Evolutionary conservation across 2,113 vertebrate genomes (phyloP).

Genomic region (Dolichallabes microphthalmus): DNA sequence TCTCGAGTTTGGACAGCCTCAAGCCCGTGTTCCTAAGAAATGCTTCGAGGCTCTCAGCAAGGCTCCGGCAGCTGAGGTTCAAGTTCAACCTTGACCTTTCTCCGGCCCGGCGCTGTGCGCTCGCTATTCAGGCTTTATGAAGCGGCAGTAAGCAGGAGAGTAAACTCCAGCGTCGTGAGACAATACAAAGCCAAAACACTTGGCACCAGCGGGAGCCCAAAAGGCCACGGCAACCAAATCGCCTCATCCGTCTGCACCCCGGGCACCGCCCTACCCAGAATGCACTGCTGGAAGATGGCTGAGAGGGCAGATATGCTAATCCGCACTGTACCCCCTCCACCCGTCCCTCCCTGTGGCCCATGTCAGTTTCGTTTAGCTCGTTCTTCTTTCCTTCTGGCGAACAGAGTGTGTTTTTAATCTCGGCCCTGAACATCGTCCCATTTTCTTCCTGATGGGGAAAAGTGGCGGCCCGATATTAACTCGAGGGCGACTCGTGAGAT

Average conservation of each 20-base stretch:
- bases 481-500: too few relatives aligned
- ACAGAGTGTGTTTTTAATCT: slow-evolving; percentile 31
- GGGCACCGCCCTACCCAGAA: slow-evolving; percentile 61
- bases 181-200: slow-evolving; percentile 58
- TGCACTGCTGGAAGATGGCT: slow-evolving; percentile 56
- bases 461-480: slow-evolving; percentile 50
- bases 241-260: slow-evolving; percentile 55
- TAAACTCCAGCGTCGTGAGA: slow-evolving; percentile 65
- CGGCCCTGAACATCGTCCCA: slow-evolving; percentile 17
- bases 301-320: slow-evolving; percentile 65
- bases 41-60: slow-evolving; percentile 24
- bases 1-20: not conserved
- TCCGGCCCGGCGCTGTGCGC: slow-evolving; percentile 65
- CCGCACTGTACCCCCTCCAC: slow-evolving; percentile 53
- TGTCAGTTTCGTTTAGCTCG: slow-evolving; percentile 59
- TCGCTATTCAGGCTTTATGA: slow-evolving; percentile 70
- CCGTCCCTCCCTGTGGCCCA: slow-evolving; percentile 34
- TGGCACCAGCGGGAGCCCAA: slow-evolving; percentile 59
- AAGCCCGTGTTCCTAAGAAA: not conserved
- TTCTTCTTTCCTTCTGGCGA: slow-evolving; percentile 45
- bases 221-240: slow-evolving; percentile 43
- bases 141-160: slow-evolving; percentile 70
- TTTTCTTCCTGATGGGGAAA: not conserved
- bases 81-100: slow-evolving; percentile 69
- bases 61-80: slow-evolving; percentile 60